phyloP scores from a whole-genome alignment of 1,140 invertebrate genomes.

The Drosophila azteca region DNA sequence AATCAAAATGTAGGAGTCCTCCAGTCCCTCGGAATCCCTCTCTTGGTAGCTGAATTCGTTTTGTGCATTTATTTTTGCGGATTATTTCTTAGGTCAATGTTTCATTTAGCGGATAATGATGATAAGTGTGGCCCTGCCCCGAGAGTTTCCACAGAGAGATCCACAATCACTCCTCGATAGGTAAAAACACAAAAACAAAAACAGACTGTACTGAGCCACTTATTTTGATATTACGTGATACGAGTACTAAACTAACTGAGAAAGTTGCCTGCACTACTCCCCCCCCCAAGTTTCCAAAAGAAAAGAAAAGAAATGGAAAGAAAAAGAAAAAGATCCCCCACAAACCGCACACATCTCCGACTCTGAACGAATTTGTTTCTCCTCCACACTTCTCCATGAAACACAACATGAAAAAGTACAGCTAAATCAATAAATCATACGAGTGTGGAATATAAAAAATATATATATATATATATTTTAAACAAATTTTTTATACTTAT shows the following conservation, averaged over 20 bases:
- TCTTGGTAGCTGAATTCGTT: conserved; percentile 67
- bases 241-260: conserved; percentile 70
- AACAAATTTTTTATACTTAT: conserved; percentile 79
- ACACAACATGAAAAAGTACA: conserved; percentile 24
- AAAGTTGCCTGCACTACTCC: conserved; percentile 62
- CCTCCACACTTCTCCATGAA: conserved; percentile 22
- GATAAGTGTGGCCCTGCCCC: conserved; percentile 8
- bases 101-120: conserved; percentile 19
- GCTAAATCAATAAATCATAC: conserved; percentile 52
- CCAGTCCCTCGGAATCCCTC: neutral
- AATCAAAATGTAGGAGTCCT: conserved; percentile 35
- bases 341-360: conserved; percentile 33
- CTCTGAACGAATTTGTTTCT: conserved; percentile 66
- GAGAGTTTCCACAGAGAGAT: conserved; percentile 22
- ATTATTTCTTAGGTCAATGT: conserved; percentile 42
- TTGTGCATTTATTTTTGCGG: conserved; percentile 46
- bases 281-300: conserved; percentile 7
- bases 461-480: conserved; percentile 69
- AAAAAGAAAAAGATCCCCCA: conserved; percentile 13
- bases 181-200: conserved; percentile 53
- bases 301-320: too few relatives aligned
- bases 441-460: conserved; percentile 45
- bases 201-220: conserved; percentile 66
- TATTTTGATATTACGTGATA: conserved; percentile 79
- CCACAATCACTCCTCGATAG: conserved; percentile 49